Evolutionary conservation across 1,140 invertebrate species (phyloP), one percentile per base, ranked within the genome.

Genomic region (Acyrthosiphon pisum): DNA sequence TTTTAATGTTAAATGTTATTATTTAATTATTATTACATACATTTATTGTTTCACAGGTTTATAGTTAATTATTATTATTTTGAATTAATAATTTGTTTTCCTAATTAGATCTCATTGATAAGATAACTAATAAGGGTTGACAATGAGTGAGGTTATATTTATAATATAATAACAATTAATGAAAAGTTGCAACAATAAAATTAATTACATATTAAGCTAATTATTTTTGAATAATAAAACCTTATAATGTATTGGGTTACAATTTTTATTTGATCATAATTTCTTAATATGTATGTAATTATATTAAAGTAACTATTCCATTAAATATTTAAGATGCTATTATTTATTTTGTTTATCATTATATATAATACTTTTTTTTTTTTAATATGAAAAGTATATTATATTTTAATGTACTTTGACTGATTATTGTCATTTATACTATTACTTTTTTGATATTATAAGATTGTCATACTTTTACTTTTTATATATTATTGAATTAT

Each of bases 21-120:
- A 46, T 88, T 35, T 50, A 44, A 48, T 87, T 88, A 35, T 88
- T 88, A 22, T 88, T 88, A 4, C 35, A 88, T 35, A 88, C n/a
- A 53, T 48, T n/a, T n/a, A 48, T 30, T 87, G 18, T 87, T 87
- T 84, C 37, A 44, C 35, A 84, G 8, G 22, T 41, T 84, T 22
- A 83, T 37, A 23, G 20, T 84, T 37, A 87, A 30, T 48, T 30
- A n/a, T 46, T 50, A 88, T 35, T 88, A 50, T 50, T 50, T 48
- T n/a, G 14, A 48, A n/a, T 9, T 30, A 18, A 87, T 48, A 50
- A 88, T 88, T 35, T 88, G 48, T 88, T 88, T 88, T 88, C 86
- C 86, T 88, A 88, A 88, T 50, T 50, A 88, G 86, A 88, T 88
- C 86, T 88, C 86, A 50, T 50, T 50, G 22, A 88, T 53, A 88